Percentiles rank a stretch among this genome's conserved stretches.
phyloP scores from a whole-genome alignment of 2,797 vertebrate genomes.

The Acanthurus leucopareius region DNA sequence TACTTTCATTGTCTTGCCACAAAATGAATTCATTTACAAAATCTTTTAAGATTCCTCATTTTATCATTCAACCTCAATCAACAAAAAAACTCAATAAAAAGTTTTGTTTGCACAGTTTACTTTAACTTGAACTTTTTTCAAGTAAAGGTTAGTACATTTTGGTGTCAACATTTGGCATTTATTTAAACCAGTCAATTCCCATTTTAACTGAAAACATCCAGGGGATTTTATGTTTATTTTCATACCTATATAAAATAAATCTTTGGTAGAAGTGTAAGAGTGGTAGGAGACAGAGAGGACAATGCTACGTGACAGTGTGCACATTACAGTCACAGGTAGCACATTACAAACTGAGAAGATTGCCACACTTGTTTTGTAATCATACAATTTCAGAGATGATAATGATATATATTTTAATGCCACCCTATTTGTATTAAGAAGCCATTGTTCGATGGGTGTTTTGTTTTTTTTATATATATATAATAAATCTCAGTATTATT shows the following conservation, averaged over 20 bases:
- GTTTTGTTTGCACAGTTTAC: background rate
- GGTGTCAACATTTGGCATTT: background rate
- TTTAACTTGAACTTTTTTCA: background rate
- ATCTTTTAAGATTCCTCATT: background rate
- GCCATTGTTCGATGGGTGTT: background rate
- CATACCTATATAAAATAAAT: background rate
- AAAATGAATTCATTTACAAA: background rate
- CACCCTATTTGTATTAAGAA: background rate
- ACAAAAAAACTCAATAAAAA: background rate
- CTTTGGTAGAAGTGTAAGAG: background rate
- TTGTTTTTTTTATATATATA: no score
- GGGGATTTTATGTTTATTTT: background rate
- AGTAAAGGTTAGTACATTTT: background rate
- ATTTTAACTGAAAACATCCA: background rate
- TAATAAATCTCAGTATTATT: no score
- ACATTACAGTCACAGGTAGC: background rate
- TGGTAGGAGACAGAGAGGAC: background rate
- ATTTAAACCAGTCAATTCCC: no score
- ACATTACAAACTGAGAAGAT: background rate
- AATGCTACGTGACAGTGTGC: background rate
- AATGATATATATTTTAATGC: background rate
- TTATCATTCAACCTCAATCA: background rate
- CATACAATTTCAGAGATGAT: background rate
- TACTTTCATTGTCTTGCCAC: no score
- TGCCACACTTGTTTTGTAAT: background rate